Percentiles rank a stretch among this genome's conserved stretches.
phyloP scores from a whole-genome alignment of 2,888 invertebrate genomes.

The Philereme transversata region DNA sequence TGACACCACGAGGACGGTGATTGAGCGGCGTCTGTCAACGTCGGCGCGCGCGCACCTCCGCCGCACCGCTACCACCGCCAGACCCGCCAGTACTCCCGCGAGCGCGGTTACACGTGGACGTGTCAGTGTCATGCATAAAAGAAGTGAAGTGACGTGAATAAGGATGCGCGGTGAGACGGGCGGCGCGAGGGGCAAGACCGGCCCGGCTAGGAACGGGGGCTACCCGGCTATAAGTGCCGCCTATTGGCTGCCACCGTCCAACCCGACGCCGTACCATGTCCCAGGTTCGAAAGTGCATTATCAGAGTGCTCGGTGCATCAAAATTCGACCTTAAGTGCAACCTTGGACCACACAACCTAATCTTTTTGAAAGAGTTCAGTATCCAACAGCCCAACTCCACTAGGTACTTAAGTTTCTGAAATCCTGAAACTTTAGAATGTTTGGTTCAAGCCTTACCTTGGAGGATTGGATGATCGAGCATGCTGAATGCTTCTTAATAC shows the following conservation, averaged over 20 bases:
- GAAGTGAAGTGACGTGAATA: slow-evolving; percentile 62
- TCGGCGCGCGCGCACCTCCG: slow-evolving; percentile 76
- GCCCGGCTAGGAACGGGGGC: slow-evolving; percentile 61
- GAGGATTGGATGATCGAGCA: slow-evolving; percentile 29
- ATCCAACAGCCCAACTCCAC: background rate
- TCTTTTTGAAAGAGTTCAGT: background rate
- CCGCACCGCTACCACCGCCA: slow-evolving; percentile 50
- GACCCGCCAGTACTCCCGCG: slow-evolving; percentile 67
- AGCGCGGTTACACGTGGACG: slow-evolving; percentile 77
- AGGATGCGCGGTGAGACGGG: slow-evolving; percentile 81
- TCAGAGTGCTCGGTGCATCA: slow-evolving; percentile 28
- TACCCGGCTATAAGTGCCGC: slow-evolving; percentile 93
- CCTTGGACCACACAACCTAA: slow-evolving; percentile 15
- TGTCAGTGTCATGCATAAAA: slow-evolving; percentile 56
- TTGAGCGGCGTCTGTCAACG: slow-evolving; percentile 63
- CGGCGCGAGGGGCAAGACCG: slow-evolving; percentile 70
- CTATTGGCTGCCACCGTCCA: slow-evolving; percentile 92
- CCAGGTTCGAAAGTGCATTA: slow-evolving; percentile 86
- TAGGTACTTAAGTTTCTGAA: background rate
- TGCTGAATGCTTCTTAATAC: slow-evolving; percentile 25
- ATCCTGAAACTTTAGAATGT: background rate
- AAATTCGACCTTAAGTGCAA: slow-evolving; percentile 33
- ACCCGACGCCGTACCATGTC: slow-evolving; percentile 91
- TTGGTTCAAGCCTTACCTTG: slow-evolving; percentile 7
- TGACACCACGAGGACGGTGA: slow-evolving; percentile 76